Percentiles rank a stretch among this genome's conserved stretches.
These are phyloP conservation scores for Gymnodraco acuticeps DNA, from an alignment of 2,797 vertebrate species.

Conservation along the genomic window DNA sequence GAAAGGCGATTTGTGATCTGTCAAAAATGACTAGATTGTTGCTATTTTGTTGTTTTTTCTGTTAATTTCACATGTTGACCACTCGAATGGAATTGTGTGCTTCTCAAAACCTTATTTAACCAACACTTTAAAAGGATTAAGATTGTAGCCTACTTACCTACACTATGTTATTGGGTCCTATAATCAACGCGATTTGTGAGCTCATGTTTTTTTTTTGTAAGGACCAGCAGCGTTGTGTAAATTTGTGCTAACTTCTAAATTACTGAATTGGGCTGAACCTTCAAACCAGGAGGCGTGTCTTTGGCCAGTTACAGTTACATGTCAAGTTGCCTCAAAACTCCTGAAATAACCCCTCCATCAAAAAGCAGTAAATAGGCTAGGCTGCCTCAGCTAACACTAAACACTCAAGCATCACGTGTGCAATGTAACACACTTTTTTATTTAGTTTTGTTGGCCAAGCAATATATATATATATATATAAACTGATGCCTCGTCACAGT, in stretches of 20 bases:
- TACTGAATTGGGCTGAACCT: not conserved
- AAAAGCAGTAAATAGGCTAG: not conserved
- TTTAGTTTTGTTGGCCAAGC: not conserved
- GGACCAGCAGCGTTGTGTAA: not conserved
- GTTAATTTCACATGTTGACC: not conserved
- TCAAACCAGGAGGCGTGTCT: not conserved
- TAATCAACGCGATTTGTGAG: not conserved
- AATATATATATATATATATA: not conserved
- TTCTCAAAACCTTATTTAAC: not conserved
- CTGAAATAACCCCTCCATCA: not conserved
- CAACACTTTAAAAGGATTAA: not conserved
- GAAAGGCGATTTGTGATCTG: constrained; percentile 69
- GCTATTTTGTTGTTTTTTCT: too few relatives aligned
- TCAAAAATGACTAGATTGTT: not conserved
- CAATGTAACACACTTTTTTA: not conserved
- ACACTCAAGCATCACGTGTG: not conserved
- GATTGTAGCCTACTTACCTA: too few relatives aligned
- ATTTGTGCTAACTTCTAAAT: not conserved
- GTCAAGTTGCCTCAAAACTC: not conserved
- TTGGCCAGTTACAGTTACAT: not conserved
- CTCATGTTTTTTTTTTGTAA: not conserved
- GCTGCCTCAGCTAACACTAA: not conserved
- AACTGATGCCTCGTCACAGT: not conserved
- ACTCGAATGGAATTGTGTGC: not conserved
- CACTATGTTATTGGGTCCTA: not conserved